These are phyloP conservation scores for Myotis daubentonii DNA, from an alignment of 2,797 vertebrate genomes.

Conservation along the genomic window DNA sequence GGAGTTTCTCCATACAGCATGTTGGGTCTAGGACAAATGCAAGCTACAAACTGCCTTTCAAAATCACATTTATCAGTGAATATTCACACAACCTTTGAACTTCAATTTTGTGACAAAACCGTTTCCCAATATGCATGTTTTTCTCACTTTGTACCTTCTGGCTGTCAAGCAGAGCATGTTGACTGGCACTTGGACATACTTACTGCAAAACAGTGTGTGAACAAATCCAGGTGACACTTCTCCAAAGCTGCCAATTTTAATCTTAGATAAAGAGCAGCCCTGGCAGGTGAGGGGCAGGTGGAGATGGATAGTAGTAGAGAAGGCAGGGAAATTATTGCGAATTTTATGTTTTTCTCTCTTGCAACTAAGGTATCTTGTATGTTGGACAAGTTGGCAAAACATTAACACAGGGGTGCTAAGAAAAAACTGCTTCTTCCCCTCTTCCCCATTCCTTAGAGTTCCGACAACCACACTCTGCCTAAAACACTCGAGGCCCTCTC, in stretches of 20 bases:
- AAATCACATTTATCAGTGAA: constrained; percentile 39
- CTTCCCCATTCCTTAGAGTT: not conserved
- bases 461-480: not conserved
- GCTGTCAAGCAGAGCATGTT: not conserved
- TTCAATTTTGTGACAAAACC: constrained; percentile 19
- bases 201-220: not conserved
- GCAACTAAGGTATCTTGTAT: not conserved
- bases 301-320: not conserved
- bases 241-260: not conserved
- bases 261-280: not conserved
- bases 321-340: not conserved
- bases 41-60: constrained; percentile 27
- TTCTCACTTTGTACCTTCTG: not conserved
- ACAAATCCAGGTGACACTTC: not conserved
- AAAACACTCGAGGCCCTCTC: not conserved
- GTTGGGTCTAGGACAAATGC: not conserved
- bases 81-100: not conserved
- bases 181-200: not conserved
- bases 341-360: not conserved
- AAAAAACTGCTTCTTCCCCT: not conserved
- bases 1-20: not conserved
- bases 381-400: not conserved
- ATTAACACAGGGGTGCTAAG: not conserved
- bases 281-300: not conserved
- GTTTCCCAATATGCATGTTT: constrained; percentile 14